Conservation (phyloP, 2,888 invertebrate genomes). For the Notocelia uddmanniana region DNA sequence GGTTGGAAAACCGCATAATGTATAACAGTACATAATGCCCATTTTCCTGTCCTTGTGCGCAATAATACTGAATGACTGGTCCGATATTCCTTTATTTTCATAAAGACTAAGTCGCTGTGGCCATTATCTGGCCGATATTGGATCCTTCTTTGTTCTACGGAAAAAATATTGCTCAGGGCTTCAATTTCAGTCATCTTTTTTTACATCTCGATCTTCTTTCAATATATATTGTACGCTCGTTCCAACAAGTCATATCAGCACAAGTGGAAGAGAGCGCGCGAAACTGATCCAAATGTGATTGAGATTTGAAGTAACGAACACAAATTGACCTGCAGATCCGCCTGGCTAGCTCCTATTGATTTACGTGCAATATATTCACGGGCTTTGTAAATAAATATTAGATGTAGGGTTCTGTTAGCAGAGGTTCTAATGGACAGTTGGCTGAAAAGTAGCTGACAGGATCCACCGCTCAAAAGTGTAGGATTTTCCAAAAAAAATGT, state of each 20-base stretch:
- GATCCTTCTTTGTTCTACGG: constrained; percentile 48
- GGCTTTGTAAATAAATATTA: constrained; percentile 42
- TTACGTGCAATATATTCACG: constrained; percentile 44
- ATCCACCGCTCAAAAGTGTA: not conserved
- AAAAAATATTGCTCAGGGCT: constrained; percentile 23
- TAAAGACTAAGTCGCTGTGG: constrained; percentile 47
- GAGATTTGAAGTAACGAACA: not conserved
- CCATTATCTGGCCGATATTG: constrained; percentile 49
- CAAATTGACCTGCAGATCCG: constrained; percentile 27
- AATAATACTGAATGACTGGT: constrained; percentile 43
- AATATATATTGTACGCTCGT: not conserved
- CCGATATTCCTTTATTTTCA: constrained; percentile 42
- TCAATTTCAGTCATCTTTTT: not conserved
- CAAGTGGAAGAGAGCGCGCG: not conserved
- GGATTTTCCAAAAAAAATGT: too few species aligned
- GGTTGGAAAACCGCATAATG: not conserved
- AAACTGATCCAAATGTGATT: not conserved
- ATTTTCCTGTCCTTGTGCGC: not conserved
- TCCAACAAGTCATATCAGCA: not conserved
- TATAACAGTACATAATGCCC: not conserved
- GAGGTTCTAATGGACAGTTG: not conserved
- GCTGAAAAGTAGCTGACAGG: constrained; percentile 10
- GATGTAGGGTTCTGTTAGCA: constrained; percentile 11
- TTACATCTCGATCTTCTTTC: not conserved
- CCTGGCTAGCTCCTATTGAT: constrained; percentile 42